Evolutionary conservation across 2,797 vertebrate species (phyloP), one percentile per base, ranked within the genome.

Genomic region (Pipistrellus pipistrellus): DNA sequence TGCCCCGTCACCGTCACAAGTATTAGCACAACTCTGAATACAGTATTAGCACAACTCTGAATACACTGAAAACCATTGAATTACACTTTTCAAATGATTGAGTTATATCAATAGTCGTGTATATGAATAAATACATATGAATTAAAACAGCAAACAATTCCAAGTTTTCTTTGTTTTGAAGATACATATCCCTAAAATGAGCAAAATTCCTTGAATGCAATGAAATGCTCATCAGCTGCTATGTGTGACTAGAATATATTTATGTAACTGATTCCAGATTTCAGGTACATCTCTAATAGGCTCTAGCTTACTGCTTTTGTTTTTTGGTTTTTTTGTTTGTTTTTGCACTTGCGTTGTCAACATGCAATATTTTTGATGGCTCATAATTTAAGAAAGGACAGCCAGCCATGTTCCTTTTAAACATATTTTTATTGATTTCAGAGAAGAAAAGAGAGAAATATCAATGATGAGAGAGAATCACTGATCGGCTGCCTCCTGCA

Each of bases 351-450:
- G n/a, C 13, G 59, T 84, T 73, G 38, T 88, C 41, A 80, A 35
- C 32, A 53, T 6, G 23, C 8, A 88, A 27, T 78, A 72, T 21
- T 57, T 72, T 69, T 64, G 53, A 51, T 57, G 55, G 71, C 64
- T 88, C 11, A 20, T 35, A 57, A 57, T 53, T 91, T 93, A 78
- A 69, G 55, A 53, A 55, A 77, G 11, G 11, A 35, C 2, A 78
- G 15, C 32, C 66, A 69, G 64, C n/a, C 13, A 21, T 86, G 72
- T 82, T 77, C 53, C 88, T 73, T 91, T 62, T 17, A 59, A 92
- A 38, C 25, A 57, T 30, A 27, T 27, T 59, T 27, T 62, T 62
- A 62, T 62, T 62, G 59, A 62, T 30, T 62, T 62, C 27, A 30
- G 27, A 62, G 59, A 62, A 62, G 55, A 25, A 57, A 21, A 27